phyloP scores from a whole-genome alignment of 2,888 invertebrate species.

The Trachelus stipa region DNA sequence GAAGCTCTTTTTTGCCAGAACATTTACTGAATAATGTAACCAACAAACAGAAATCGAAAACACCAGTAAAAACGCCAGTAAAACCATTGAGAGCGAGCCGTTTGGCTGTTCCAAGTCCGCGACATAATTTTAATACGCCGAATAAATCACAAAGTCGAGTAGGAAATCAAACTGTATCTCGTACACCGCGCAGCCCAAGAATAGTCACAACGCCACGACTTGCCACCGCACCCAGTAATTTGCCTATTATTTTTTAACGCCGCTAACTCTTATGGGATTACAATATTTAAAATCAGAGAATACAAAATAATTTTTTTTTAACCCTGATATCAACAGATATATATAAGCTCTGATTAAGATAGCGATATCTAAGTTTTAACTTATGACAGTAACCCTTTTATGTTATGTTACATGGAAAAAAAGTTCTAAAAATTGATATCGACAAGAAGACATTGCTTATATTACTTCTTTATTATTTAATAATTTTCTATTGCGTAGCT shows the following conservation, averaged over 20 bases:
- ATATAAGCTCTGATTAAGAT: not conserved
- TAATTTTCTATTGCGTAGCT: not conserved
- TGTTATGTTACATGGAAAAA: not conserved
- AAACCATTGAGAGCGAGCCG: constrained; percentile 55
- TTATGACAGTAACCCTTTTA: not conserved
- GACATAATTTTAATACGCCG: constrained; percentile 28
- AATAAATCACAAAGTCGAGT: constrained; percentile 26
- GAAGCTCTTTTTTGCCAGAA: constrained; percentile 69
- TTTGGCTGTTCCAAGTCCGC: constrained; percentile 18
- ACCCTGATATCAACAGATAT: not conserved
- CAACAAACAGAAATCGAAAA: constrained; percentile 48
- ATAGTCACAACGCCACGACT: constrained; percentile 33
- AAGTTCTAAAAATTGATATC: not conserved
- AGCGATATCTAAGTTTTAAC: not conserved
- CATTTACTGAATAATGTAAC: constrained; percentile 51
- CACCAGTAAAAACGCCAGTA: constrained; percentile 35
- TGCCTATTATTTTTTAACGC: constrained; percentile 30
- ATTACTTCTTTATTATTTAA: not conserved
- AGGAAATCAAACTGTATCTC: constrained; percentile 12
- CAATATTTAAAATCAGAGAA: not conserved
- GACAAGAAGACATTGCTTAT: not conserved
- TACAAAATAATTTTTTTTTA: not conserved
- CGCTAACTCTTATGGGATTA: not conserved
- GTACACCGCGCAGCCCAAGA: constrained; percentile 33
- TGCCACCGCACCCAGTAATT: constrained; percentile 30